These are phyloP conservation scores for Limnothrissa miodon DNA, from an alignment of 2,113 vertebrate species.

Conservation along the genomic window DNA sequence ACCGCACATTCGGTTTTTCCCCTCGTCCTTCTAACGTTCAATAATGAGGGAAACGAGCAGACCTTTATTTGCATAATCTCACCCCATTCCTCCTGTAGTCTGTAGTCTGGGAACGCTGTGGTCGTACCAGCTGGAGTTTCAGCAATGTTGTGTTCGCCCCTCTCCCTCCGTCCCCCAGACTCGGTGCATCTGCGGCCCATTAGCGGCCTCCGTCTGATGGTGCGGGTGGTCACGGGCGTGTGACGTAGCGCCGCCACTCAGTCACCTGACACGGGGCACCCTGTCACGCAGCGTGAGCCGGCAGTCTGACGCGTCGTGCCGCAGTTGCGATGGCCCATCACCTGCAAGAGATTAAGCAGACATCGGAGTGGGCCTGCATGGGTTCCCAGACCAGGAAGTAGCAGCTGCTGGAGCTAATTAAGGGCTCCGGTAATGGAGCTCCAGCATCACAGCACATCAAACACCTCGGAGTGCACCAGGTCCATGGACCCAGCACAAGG, in stretches of 20 bases:
- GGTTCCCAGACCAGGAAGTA: constrained; percentile 73
- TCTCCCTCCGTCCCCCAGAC: constrained; percentile 39
- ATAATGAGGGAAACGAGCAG: constrained; percentile 54
- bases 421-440: constrained; percentile 73
- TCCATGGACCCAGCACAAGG: constrained; percentile 65
- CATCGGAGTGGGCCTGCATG: constrained; percentile 57
- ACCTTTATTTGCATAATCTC: constrained; percentile 72
- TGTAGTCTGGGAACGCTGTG: constrained; percentile 63
- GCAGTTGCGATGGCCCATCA: constrained; percentile 46
- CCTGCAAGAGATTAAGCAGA: constrained; percentile 85
- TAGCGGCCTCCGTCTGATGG: constrained; percentile 50
- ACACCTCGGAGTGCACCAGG: constrained; percentile 67
- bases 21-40: constrained; percentile 9
- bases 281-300: constrained; percentile 43
- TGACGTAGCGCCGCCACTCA: constrained; percentile 22
- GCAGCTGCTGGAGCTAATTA: constrained; percentile 85
- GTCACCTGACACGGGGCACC: constrained; percentile 47
- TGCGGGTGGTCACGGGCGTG: background rate
- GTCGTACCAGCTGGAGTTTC: constrained; percentile 56
- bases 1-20: background rate
- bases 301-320: constrained; percentile 40
- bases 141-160: constrained; percentile 41
- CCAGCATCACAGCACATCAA: constrained; percentile 68
- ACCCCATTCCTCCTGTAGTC: constrained; percentile 63
- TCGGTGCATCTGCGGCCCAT: constrained; percentile 51